phyloP scores from a whole-genome alignment of 2,888 invertebrate species.

The Nomada fucata region DNA sequence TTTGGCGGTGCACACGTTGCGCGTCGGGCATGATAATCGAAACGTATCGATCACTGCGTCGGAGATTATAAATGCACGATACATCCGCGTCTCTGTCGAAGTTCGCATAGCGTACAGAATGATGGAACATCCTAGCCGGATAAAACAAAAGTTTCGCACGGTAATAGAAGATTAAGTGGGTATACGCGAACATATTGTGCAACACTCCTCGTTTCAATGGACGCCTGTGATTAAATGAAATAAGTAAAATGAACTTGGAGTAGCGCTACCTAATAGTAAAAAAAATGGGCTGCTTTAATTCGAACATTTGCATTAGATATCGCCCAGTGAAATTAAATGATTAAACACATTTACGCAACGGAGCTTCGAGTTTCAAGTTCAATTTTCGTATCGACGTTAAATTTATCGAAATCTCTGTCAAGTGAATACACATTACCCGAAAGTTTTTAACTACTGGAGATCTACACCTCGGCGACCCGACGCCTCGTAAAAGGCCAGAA shows the following conservation, averaged over 20 bases:
- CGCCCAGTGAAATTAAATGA: too few relatives aligned
- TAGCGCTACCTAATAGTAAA: too few relatives aligned
- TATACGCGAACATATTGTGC: not conserved
- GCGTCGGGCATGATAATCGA: too few relatives aligned
- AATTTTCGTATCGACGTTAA: too few relatives aligned
- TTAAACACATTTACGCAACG: too few relatives aligned
- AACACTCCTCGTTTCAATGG: not conserved
- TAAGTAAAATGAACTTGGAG: not conserved
- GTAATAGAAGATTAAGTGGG: not conserved
- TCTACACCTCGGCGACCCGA: not conserved
- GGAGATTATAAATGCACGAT: not conserved
- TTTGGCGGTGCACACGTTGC: too few relatives aligned
- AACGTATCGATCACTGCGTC: not conserved
- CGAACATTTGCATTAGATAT: too few relatives aligned
- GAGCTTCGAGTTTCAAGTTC: too few relatives aligned
- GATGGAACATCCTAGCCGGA: not conserved
- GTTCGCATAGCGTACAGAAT: too few relatives aligned
- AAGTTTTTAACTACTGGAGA: not conserved
- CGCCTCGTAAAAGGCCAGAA: not conserved
- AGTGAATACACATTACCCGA: too few relatives aligned
- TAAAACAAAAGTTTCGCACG: constrained; percentile 1
- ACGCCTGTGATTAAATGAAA: not conserved
- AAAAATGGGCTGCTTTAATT: too few relatives aligned
- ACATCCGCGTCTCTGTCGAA: not conserved
- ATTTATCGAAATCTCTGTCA: too few relatives aligned